phyloP scores from a whole-genome alignment of 2,113 vertebrate species.

The Girardinichthys multiradiatus region DNA sequence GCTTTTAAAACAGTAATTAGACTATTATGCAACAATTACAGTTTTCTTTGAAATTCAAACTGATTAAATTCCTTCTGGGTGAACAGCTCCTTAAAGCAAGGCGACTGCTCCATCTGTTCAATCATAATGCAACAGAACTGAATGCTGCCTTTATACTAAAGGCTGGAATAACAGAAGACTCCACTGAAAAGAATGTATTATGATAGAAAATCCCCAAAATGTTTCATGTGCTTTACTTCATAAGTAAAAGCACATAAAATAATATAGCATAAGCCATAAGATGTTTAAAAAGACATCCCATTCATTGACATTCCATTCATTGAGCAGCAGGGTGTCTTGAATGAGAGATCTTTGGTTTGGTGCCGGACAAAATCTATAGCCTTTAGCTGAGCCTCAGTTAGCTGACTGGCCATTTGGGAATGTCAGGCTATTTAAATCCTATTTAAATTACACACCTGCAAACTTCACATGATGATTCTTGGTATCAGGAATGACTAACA shows the following conservation, averaged over 20 bases:
- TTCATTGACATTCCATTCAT: too few species aligned
- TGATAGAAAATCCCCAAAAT: background rate
- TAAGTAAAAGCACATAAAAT: too few species aligned
- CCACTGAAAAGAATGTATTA: constrained; percentile 4
- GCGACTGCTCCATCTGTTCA: too few species aligned
- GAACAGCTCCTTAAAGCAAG: too few species aligned
- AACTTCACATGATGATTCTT: background rate
- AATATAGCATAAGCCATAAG: too few species aligned
- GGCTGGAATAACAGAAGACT: constrained; percentile 24
- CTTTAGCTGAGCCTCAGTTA: background rate
- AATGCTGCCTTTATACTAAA: constrained; percentile 28
- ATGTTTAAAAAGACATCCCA: too few species aligned
- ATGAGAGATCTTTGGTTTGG: background rate
- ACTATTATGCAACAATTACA: background rate
- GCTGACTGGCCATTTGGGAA: background rate
- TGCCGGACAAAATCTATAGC: background rate
- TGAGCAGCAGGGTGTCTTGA: background rate
- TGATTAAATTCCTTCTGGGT: too few species aligned
- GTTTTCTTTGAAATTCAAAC: background rate
- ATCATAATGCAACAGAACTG: too few species aligned
- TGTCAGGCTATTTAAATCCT: background rate
- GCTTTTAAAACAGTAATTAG: background rate
- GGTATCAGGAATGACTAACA: background rate
- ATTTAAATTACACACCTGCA: background rate
- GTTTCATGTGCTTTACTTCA: background rate